Conservation (phyloP, 2,888 invertebrate genomes). For the Elegia similella region DNA sequence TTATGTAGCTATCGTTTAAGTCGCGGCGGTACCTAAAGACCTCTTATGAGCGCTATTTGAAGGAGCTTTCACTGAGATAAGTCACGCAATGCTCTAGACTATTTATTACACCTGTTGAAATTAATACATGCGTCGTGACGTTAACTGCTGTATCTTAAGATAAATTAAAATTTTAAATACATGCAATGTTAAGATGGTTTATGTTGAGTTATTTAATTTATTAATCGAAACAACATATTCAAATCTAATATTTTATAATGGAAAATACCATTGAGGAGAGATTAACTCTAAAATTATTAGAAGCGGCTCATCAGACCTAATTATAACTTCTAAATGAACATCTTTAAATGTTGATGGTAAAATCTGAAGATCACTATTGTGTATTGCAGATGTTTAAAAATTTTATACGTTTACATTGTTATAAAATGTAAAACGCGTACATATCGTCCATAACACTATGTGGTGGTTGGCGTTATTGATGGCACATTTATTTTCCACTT, state of each 20-base stretch:
- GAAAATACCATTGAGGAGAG: neutral
- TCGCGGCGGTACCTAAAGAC: conserved; percentile 39
- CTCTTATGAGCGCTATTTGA: conserved; percentile 60
- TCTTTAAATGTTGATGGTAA: no score
- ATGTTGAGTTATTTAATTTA: conserved; percentile 5
- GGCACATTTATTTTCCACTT: no score
- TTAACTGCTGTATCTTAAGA: conserved; percentile 6
- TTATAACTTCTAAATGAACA: no score
- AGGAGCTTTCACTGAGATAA: conserved; percentile 60
- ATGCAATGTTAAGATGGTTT: conserved; percentile 2
- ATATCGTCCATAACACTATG: no score
- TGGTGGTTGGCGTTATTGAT: no score
- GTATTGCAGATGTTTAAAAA: no score
- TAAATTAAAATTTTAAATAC: conserved; percentile 15
- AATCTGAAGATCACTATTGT: no score
- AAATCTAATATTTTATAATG: neutral
- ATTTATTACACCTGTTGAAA: conserved; percentile 43
- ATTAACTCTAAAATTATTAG: neutral
- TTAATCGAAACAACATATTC: neutral
- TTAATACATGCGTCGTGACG: conserved; percentile 8
- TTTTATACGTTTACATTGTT: no score
- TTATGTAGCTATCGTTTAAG: conserved; percentile 41
- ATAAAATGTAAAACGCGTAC: no score
- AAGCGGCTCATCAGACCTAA: no score
- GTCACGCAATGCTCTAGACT: conserved; percentile 55